Conservation (phyloP, 2,888 invertebrate genomes). For the Spodoptera exigua region DNA sequence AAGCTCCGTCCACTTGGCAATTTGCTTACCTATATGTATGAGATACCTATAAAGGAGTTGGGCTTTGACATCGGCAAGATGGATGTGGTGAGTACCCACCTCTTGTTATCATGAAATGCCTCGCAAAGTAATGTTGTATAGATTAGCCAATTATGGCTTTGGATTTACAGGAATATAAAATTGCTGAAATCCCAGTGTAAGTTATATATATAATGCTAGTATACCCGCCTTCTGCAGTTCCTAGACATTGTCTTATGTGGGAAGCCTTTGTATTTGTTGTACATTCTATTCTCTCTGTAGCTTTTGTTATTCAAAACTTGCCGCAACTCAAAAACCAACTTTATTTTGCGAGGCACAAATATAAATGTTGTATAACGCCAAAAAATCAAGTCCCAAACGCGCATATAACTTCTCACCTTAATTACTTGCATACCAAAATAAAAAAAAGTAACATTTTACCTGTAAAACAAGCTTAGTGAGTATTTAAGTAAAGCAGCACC, state of each 20-base stretch:
- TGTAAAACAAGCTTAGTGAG: constrained; percentile 19
- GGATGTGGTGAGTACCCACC: constrained; percentile 81
- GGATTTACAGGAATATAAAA: no score
- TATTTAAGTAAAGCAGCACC: constrained; percentile 29
- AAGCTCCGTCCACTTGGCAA: constrained; percentile 93
- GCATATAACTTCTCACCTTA: constrained; percentile 21
- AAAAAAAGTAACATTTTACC: constrained; percentile 9
- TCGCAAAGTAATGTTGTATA: constrained; percentile 49
- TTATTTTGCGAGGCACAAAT: constrained; percentile 48
- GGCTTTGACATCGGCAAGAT: constrained; percentile 93
- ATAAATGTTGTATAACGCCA: constrained; percentile 3
- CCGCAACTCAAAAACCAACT: constrained; percentile 18
- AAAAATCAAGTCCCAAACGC: constrained; percentile 23
- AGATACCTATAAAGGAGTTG: constrained; percentile 93
- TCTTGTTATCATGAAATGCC: constrained; percentile 2
- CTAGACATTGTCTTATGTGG: no score
- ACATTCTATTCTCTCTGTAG: neutral
- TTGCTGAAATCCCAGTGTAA: no score
- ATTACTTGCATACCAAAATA: constrained; percentile 32
- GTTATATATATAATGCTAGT: neutral
- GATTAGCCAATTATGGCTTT: neutral
- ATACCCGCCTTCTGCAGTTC: no score
- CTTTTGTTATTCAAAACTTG: neutral
- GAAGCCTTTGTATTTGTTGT: no score
- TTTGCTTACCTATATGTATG: constrained; percentile 92